Percentiles rank a stretch among this genome's conserved stretches.
These are phyloP conservation scores for Ophioninae sp. DNA, from an alignment of 2,888 invertebrate species.

Conservation along the genomic window DNA sequence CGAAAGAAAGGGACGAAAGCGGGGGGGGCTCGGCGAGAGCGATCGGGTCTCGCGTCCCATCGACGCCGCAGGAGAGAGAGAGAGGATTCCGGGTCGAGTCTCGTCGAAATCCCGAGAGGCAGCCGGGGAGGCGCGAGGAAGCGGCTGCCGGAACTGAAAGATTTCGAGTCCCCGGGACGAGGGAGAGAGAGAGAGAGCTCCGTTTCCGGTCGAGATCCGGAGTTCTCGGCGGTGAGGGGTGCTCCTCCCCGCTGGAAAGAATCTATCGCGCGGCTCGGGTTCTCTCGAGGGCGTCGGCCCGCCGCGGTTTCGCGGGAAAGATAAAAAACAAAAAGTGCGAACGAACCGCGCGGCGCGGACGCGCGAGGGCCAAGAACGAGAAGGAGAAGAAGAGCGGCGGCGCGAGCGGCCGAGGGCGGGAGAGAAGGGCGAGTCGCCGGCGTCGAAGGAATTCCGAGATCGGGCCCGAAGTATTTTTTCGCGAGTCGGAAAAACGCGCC, in stretches of 20 bases:
- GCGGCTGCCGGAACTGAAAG: conserved; percentile 30
- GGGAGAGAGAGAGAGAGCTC: too few relatives aligned
- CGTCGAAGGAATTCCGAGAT: neutral
- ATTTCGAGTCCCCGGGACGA: conserved; percentile 50
- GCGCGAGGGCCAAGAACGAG: neutral
- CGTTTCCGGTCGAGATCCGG: conserved; percentile 71
- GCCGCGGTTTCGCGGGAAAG: conserved; percentile 18
- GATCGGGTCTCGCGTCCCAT: too few relatives aligned
- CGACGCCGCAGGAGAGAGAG: neutral
- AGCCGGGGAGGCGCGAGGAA: neutral
- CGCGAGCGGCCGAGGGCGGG: too few relatives aligned
- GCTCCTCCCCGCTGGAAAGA: conserved; percentile 52
- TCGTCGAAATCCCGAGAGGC: conserved; percentile 1
- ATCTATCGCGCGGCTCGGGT: conserved; percentile 59
- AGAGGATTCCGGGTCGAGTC: conserved; percentile 2
- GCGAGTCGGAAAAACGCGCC: too few relatives aligned
- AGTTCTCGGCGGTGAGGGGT: conserved; percentile 37
- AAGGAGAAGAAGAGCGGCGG: too few relatives aligned
- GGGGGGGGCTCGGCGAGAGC: too few relatives aligned
- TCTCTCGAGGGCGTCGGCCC: conserved; percentile 58
- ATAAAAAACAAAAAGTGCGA: conserved; percentile 45
- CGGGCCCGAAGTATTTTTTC: neutral
- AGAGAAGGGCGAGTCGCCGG: neutral
- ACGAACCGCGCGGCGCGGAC: conserved; percentile 35
- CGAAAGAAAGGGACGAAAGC: too few relatives aligned